phyloP scores from a whole-genome alignment of 2,113 vertebrate species.

The Tragelaphus strepsiceros region DNA sequence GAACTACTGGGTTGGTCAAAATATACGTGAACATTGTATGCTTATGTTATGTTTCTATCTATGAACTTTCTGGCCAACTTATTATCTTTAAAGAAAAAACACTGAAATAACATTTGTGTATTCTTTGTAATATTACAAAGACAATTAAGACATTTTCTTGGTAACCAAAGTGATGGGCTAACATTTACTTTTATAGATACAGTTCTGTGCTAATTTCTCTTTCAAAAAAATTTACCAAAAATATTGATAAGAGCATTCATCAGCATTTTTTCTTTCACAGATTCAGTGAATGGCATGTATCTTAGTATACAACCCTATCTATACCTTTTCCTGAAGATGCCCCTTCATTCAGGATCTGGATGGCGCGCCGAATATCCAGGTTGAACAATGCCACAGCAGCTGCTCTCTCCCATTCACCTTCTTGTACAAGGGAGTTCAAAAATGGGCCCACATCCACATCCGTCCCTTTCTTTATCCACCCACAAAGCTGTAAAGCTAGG shows the following conservation, averaged over 20 bases:
- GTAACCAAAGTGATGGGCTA: background rate
- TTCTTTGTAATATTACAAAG: background rate
- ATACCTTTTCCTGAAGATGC: conserved; percentile 92
- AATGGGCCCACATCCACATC: conserved; percentile 93
- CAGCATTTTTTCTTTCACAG: background rate
- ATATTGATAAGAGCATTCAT: background rate
- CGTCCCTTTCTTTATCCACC: conserved; percentile 93
- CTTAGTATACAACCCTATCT: background rate
- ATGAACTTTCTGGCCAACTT: background rate
- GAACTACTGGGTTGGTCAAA: background rate
- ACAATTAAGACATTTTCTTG: background rate
- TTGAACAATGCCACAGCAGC: conserved; percentile 98
- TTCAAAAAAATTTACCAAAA: background rate
- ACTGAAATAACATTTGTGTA: background rate
- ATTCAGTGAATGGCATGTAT: background rate
- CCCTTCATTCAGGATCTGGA: conserved; percentile 97
- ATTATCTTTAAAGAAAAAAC: background rate
- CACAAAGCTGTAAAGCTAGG: conserved; percentile 94
- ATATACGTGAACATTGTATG: background rate
- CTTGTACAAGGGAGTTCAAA: conserved; percentile 92
- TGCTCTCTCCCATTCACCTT: conserved; percentile 95
- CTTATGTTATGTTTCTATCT: background rate
- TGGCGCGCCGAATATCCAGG: conserved; percentile 94
- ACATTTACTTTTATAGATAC: background rate
- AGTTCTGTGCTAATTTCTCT: background rate